Evolutionary conservation across 2,888 invertebrate genomes (phyloP).

Genomic region (Hirtodrosophila trivittata): DNA sequence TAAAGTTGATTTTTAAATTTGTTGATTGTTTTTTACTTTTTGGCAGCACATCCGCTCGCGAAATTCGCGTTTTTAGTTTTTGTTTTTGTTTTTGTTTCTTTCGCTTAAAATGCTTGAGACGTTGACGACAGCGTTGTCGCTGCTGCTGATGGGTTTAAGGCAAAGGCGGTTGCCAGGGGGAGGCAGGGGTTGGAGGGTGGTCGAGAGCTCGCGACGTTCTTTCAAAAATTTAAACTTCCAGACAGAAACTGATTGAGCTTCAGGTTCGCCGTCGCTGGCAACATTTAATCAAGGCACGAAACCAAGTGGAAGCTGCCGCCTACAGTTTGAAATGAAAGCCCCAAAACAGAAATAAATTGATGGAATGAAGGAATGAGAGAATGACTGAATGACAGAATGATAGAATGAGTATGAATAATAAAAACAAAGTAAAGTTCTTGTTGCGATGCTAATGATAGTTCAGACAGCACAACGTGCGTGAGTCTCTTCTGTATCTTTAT

Average conservation of each 20-base stretch:
- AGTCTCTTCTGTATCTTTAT: not conserved
- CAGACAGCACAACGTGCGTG: constrained; percentile 24
- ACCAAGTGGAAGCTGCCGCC: constrained; percentile 72
- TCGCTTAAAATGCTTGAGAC: constrained; percentile 50
- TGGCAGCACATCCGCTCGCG: constrained; percentile 38
- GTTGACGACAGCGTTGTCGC: constrained; percentile 39
- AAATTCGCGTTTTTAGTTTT: constrained; percentile 22
- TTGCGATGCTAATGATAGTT: constrained; percentile 58
- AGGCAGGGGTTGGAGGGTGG: not conserved
- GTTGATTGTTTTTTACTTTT: constrained; percentile 27
- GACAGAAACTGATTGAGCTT: constrained; percentile 60
- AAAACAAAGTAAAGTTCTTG: constrained; percentile 51
- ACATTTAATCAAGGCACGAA: constrained; percentile 76
- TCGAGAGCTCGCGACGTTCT: constrained; percentile 14
- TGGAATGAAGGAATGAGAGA: no score
- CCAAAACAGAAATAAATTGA: not conserved
- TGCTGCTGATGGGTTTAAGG: constrained; percentile 44
- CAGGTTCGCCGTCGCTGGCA: constrained; percentile 67
- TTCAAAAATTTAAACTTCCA: constrained; percentile 29
- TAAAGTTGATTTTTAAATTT: not conserved
- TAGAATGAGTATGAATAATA: not conserved
- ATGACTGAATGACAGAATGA: no score
- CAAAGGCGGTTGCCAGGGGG: not conserved
- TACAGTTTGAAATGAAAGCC: constrained; percentile 17
- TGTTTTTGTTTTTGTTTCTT: constrained; percentile 4